Percentiles rank a stretch among this genome's conserved stretches.
Conservation (phyloP, 2,113 vertebrate genomes). For the Orthonyx spaldingii region DNA sequence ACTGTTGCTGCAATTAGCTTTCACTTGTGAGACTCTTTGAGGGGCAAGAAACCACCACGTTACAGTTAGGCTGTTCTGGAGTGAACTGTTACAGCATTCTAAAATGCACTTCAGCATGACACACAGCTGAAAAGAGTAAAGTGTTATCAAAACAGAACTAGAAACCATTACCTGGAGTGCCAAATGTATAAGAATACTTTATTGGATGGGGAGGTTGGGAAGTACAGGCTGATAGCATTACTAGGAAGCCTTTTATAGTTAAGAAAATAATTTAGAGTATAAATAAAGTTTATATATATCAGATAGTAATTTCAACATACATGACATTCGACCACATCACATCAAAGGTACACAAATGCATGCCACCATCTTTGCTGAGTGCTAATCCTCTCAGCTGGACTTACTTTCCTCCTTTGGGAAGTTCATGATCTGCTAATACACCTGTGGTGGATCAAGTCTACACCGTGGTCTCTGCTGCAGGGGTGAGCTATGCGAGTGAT, state of each 20-base stretch:
- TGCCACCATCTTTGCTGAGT: not conserved
- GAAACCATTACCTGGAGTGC: not conserved
- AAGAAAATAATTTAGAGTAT: conserved; percentile 45
- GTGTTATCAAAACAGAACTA: not conserved
- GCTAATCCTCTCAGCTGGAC: not conserved
- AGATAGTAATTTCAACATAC: not conserved
- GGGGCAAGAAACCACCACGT: not conserved
- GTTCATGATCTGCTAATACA: not conserved
- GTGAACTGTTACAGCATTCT: not conserved
- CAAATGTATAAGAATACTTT: not conserved
- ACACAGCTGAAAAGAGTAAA: not conserved
- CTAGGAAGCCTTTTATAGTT: not conserved
- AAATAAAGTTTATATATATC: not conserved
- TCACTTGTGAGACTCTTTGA: not conserved
- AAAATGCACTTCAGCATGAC: not conserved
- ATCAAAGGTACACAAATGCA: not conserved
- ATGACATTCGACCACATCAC: not conserved
- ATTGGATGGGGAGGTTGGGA: not conserved
- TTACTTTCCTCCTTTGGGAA: not conserved
- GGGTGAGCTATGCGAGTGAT: not conserved
- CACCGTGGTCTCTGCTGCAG: not conserved
- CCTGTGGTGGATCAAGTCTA: not conserved
- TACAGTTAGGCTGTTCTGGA: not conserved
- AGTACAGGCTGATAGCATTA: not conserved
- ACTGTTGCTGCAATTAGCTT: not conserved